Base-by-base conservation (phyloP, 92 coral and sea anemone genomes). In the Plumapathes pennacea region DNA sequence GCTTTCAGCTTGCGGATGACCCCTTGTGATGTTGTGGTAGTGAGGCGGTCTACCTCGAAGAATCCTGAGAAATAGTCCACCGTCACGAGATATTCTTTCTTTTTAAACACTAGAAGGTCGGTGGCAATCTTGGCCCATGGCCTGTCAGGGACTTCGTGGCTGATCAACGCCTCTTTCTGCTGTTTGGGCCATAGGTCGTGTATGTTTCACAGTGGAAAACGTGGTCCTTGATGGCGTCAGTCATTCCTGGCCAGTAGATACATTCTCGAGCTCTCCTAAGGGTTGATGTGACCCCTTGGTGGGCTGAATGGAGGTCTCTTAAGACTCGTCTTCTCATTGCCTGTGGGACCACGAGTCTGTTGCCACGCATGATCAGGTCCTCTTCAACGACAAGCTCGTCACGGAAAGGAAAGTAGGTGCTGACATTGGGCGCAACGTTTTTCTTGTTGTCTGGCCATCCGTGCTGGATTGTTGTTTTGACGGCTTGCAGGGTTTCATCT, bases 211-310 rank as follows among this genome's bases (percentile, higher is more conserved):
- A 60, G 41, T 28, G 54, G 5, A 20, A 18, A 22, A 29, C 37
- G 25, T 14, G 46, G 24, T 60, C 46, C 26, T 44, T 43, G 7
- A 60, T 5, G 3, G 5, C 53, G 4, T 40, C 25, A 0, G n/a
- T 42, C 66, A 61, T 61, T 46, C 57, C 45, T 11, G 69, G 69
- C 69, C 46, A 46, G 46, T 29, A 61, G 6, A 61, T 34, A 22
- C 46, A 32, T 20, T 46, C 69, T 31, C 69, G 45, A 8, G 69
- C 69, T 2, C 33, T 44, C n/a, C 34, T 12, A 14, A 10, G 13
- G 3, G 41, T 17, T 3, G 27, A 19, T 18, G 45, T 44, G 31
- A 45, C 10, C n/a, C 31, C 67, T 23, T 6, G 27, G 10, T 44
- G 67, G 5, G 54, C 18, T 43, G 8, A 3, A 31, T 43, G 55